Base-by-base conservation (phyloP, 1,140 invertebrate species). In the Halictus rubicundus region DNA sequence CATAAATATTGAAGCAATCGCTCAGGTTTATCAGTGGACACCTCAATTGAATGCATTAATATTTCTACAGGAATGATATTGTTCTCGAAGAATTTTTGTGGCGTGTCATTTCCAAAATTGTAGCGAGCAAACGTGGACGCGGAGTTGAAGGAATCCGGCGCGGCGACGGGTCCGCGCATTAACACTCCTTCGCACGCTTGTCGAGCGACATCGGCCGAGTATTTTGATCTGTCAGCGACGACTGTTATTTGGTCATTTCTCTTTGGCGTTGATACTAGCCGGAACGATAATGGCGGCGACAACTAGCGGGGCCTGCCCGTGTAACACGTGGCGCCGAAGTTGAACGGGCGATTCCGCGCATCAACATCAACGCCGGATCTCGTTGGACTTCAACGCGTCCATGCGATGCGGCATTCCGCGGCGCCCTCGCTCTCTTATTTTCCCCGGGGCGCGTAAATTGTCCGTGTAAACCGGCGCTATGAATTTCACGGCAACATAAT, bases 401-500 rank as follows among this genome's bases (percentile, higher is more conserved):
- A 25, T 63, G 73, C 23, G 7, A 10, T 14, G 42, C 46, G 46
- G 42, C 69, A 74, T 75, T 80, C 39, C 71, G 14, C 14, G 32
- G 39, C 27, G 19, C 71, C 16, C 57, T 23, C 42, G 27, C 49
- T 12, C 61, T 66, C 57, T 74, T 57, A n/a, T 66, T 74, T 64
- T n/a, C 70, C 39, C 12, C 49, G 49, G 10, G 14, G 6, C 25
- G 63, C 60, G 60, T 72, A 72, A 72, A 78, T 65, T 64, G 76
- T 60, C 10, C 69, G 76, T 83, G 68, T 78, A 60, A 79, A 64
- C 14, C 66, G 61, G n/a, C 46, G 66, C 72, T 80, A 80, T 80
- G 83, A 85, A 85, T 85, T 83, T 84, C 49, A 19, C 68, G 75
- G 80, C 49, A 64, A 59, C 46, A 79, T 75, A 85, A 85, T 85